Evolutionary conservation across 2,797 vertebrate genomes (phyloP).

Genomic region (Cheirogaleus major): DNA sequence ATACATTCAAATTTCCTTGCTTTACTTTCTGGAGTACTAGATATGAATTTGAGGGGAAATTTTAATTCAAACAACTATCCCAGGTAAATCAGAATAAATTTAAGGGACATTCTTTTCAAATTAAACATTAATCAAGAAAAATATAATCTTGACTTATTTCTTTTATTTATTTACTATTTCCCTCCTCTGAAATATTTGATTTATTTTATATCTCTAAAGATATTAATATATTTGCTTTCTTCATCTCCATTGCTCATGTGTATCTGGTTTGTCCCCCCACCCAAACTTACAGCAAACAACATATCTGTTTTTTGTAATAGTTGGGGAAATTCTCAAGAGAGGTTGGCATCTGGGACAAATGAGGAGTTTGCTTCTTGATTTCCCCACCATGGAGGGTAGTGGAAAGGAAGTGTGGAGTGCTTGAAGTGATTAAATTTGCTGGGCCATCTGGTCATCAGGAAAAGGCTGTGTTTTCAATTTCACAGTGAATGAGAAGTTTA

Average conservation of each 20-base stretch:
- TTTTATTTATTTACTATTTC: conserved; percentile 34
- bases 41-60: conserved; percentile 31
- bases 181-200: conserved; percentile 7
- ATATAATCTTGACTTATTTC: conserved; percentile 42
- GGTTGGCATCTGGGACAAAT: conserved; percentile 57
- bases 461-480: conserved; percentile 74
- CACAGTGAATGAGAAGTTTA: conserved; percentile 67
- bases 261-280: not conserved
- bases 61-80: conserved; percentile 5
- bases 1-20: not conserved
- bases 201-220: conserved; percentile 53
- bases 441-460: conserved; percentile 74
- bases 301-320: not conserved
- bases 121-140: conserved; percentile 54
- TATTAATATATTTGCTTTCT: conserved; percentile 32
- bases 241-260: not conserved
- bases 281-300: not conserved
- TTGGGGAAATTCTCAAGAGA: not conserved
- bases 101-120: conserved; percentile 30
- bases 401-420: conserved; percentile 56
- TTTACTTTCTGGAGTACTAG: not conserved
- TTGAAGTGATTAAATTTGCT: conserved; percentile 69
- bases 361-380: conserved; percentile 56
- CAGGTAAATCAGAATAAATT: not conserved
- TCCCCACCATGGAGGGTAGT: not conserved